phyloP scores from a whole-genome alignment of 2,888 invertebrate species.

The Drosophila parthenogenetica region DNA sequence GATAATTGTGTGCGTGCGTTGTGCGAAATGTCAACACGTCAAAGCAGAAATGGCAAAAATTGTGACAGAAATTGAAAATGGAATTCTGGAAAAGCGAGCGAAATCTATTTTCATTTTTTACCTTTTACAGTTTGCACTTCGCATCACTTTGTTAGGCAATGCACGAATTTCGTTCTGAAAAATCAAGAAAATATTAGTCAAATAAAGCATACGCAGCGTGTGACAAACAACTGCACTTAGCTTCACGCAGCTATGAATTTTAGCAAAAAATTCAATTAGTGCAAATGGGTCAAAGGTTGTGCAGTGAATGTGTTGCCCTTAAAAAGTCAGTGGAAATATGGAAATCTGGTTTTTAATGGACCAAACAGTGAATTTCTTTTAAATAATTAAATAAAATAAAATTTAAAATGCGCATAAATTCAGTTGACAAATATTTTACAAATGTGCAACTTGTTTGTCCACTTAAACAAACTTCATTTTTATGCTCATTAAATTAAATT shows the following conservation, averaged over 20 bases:
- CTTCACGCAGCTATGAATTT: no score
- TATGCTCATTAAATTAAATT: not conserved
- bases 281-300: no score
- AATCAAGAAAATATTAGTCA: not conserved
- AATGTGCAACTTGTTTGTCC: not conserved
- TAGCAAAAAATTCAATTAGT: no score
- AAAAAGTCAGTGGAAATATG: no score
- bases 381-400: not conserved
- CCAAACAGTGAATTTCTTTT: not conserved
- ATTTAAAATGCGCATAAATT: not conserved
- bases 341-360: no score
- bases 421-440: not conserved
- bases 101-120: conserved; percentile 9
- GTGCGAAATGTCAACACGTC: not conserved
- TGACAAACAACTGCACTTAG: no score
- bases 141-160: conserved; percentile 6
- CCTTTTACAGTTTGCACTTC: conserved; percentile 8
- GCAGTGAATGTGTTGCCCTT: no score
- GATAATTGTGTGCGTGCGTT: conserved; percentile 76
- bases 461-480: not conserved
- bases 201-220: conserved; percentile 8
- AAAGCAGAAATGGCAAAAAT: not conserved
- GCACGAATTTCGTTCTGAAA: conserved; percentile 1
- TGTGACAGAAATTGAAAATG: conserved; percentile 8
- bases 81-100: not conserved